These are phyloP conservation scores for Todiramphus saurophagus DNA, from an alignment of 2,113 vertebrate species.

Conservation along the genomic window DNA sequence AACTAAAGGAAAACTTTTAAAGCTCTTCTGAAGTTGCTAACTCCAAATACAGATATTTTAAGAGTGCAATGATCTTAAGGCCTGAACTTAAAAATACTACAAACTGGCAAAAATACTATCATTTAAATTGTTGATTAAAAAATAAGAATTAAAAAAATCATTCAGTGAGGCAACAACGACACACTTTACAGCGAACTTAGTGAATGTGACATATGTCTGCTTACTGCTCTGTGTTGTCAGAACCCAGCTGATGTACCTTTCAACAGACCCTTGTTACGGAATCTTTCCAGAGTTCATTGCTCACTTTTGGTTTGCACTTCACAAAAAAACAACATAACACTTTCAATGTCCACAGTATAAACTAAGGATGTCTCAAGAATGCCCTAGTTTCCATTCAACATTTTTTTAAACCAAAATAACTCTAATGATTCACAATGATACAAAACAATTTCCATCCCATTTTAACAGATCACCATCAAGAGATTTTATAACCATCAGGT, in stretches of 20 bases:
- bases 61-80: neutral
- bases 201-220: neutral
- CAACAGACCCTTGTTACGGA: neutral
- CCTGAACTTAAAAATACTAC: neutral
- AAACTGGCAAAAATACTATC: neutral
- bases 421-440: neutral
- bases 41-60: neutral
- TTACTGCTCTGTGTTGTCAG: neutral
- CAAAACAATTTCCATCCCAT: neutral
- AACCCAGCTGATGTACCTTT: neutral
- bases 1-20: neutral
- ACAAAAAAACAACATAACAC: neutral
- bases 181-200: neutral
- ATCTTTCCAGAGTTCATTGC: neutral
- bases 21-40: neutral
- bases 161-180: neutral
- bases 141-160: neutral
- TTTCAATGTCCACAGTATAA: neutral
- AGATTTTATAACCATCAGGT: accelerated
- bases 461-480: neutral
- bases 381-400: neutral
- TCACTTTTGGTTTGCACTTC: neutral
- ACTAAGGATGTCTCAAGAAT: neutral
- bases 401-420: neutral
- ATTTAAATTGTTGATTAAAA: neutral